Conservation (phyloP, 2,797 vertebrate genomes). For the Psittacula derbiana region DNA sequence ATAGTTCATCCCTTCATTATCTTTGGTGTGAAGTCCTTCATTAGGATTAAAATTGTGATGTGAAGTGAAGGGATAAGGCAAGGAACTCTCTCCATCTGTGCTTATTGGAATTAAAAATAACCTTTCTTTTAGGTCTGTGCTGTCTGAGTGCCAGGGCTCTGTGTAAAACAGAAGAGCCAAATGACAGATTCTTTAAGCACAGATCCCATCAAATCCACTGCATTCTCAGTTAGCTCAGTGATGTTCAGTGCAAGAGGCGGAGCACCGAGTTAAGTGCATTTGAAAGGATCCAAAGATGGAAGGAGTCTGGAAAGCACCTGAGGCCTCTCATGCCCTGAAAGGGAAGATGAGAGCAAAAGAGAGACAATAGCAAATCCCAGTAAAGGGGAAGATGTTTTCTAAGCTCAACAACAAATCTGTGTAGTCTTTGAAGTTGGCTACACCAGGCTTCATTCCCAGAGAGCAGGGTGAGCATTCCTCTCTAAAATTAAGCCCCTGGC, state of each 20-base stretch:
- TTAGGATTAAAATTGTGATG: not conserved
- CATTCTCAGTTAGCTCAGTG: not conserved
- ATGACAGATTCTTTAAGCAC: not conserved
- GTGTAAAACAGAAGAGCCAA: not conserved
- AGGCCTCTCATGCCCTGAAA: not conserved
- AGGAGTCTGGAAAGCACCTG: constrained; percentile 16
- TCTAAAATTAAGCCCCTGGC: constrained; percentile 48
- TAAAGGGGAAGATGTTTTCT: constrained; percentile 36
- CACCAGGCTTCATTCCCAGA: constrained; percentile 40
- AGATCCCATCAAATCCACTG: not conserved
- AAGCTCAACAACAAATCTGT: constrained; percentile 32
- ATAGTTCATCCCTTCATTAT: constrained; percentile 8
- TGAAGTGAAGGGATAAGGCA: not conserved
- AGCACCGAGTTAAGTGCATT: not conserved
- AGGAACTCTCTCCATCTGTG: not conserved
- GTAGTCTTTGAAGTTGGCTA: constrained; percentile 41
- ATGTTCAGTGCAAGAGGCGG: not conserved
- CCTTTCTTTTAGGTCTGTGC: not conserved
- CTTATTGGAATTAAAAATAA: constrained; percentile 23
- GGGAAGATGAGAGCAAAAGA: not conserved
- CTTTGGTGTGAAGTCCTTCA: not conserved
- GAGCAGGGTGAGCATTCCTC: constrained; percentile 43
- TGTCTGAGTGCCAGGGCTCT: not conserved
- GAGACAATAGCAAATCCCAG: constrained; percentile 40
- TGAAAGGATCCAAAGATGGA: not conserved